These are phyloP conservation scores for Lasioglossum calceatum DNA, from an alignment of 2,888 invertebrate species.

Conservation along the genomic window DNA sequence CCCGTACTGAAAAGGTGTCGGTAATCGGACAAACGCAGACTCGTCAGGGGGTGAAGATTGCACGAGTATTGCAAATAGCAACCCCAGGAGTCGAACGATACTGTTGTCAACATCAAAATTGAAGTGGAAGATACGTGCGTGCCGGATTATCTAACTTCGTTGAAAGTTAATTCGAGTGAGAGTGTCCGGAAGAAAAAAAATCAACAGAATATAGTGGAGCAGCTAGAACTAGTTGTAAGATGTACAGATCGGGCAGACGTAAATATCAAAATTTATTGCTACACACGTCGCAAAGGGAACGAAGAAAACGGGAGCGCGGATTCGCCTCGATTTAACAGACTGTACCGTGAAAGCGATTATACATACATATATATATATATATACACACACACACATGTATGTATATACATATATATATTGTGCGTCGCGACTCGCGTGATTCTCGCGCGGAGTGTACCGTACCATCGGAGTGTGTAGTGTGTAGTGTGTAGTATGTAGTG, in stretches of 20 bases:
- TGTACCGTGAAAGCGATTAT: slow-evolving; percentile 27
- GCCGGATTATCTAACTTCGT: neutral
- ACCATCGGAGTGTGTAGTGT: slow-evolving; percentile 26
- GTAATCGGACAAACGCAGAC: neutral
- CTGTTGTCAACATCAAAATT: neutral
- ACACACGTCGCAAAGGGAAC: slow-evolving; percentile 3
- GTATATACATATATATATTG: neutral
- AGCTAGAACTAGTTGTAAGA: neutral
- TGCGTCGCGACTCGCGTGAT: slow-evolving; percentile 20
- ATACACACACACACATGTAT: neutral
- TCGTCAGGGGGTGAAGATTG: neutral
- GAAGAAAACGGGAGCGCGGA: slow-evolving; percentile 5
- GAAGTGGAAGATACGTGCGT: neutral
- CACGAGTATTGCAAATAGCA: neutral
- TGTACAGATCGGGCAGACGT: slow-evolving; percentile 11
- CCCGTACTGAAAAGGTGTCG: neutral
- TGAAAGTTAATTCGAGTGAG: neutral
- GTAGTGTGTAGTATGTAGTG: neutral
- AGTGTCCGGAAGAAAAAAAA: neutral
- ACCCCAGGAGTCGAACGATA: neutral
- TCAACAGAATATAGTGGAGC: neutral
- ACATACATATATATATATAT: neutral
- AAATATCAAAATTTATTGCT: slow-evolving; percentile 6
- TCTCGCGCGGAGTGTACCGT: slow-evolving; percentile 62
- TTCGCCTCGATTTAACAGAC: neutral